phyloP scores from a whole-genome alignment of 92 coral and sea anemone genomes.

The Virgularia gustaviana region DNA sequence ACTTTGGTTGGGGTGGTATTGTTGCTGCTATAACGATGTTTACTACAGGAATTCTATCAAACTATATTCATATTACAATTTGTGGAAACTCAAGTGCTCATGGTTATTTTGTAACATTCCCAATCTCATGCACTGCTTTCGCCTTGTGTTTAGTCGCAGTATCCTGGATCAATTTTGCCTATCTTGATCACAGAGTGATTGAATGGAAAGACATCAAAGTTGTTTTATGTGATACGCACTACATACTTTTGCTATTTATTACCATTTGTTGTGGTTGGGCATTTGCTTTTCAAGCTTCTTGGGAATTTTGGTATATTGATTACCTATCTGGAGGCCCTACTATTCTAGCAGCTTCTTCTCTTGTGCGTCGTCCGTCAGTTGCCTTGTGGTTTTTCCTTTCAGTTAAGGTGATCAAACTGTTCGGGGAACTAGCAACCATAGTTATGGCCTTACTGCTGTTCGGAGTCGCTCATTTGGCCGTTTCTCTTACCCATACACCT shows the following conservation, averaged over 20 bases:
- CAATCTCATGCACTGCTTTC: too few relatives aligned
- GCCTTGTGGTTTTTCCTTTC: background rate
- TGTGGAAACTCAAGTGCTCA: too few relatives aligned
- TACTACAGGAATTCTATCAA: too few relatives aligned
- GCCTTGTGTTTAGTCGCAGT: too few relatives aligned
- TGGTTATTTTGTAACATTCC: too few relatives aligned
- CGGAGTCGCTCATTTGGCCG: background rate
- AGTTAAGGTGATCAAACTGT: background rate
- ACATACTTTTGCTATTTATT: background rate
- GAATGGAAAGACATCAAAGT: background rate
- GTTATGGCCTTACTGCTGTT: background rate
- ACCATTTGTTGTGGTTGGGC: background rate
- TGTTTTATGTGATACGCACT: background rate
- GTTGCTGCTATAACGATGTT: too few relatives aligned
- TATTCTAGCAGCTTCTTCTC: background rate
- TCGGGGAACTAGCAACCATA: slow-evolving; percentile 3
- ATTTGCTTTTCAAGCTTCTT: background rate
- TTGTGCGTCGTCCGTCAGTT: slow-evolving; percentile 1
- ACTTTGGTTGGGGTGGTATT: too few relatives aligned
- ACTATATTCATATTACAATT: too few relatives aligned
- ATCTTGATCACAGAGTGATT: background rate
- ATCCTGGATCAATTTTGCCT: background rate
- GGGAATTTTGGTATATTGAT: slow-evolving; percentile 12
- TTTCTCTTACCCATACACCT: background rate
- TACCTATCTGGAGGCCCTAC: background rate